Base-by-base conservation (phyloP, 2,888 invertebrate species). In the Hanleya hanleyi region DNA sequence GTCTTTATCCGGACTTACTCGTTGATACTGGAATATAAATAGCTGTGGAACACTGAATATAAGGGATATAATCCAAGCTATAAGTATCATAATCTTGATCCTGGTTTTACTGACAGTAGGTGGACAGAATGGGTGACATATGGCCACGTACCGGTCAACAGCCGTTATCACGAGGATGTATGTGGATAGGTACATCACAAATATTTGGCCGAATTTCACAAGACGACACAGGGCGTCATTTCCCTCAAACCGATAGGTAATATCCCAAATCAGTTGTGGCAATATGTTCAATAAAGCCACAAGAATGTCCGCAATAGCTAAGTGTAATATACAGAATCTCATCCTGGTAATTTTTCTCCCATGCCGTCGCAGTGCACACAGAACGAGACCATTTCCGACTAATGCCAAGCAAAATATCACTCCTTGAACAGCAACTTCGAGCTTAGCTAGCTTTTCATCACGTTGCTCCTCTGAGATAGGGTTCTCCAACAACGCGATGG, bases 301-400 rank as follows among this genome's bases (percentile, higher is more conserved):
- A 70, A 93, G 91, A 65, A 94, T 90, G 86, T 94, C 94, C 1
- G 94, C 94, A 38, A 94, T 90, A 82, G 93, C 93, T 71, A 94
- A 91, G 84, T 94, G 94, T 62, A 94, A 90, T 78, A 94, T 94
- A 86, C 94, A 94, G 85, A 93, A 93, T 85, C 93, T 93, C 93
- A 94, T 94, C 50, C 94, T 91, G 22, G 93, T 93, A 35, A 93
- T 88, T 83, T 93, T 93, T 79, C 92, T 92, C 36, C 70, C 66
- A 7, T 72, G 78, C n/a, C 81, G 76, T 62, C 75, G 35, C 15
- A 81, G 70, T 5, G 78, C 80, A 15, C 73, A 37, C n/a, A 81
- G 69, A n/a, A 81, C 81, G 49, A 72, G 76, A 15, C 70, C 37
- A 68, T 81, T 81, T 22, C 81, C 81, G 7, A 80, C 29, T 15